phyloP scores from a whole-genome alignment of 2,797 vertebrate species.

The Kryptopterus vitreolus region DNA sequence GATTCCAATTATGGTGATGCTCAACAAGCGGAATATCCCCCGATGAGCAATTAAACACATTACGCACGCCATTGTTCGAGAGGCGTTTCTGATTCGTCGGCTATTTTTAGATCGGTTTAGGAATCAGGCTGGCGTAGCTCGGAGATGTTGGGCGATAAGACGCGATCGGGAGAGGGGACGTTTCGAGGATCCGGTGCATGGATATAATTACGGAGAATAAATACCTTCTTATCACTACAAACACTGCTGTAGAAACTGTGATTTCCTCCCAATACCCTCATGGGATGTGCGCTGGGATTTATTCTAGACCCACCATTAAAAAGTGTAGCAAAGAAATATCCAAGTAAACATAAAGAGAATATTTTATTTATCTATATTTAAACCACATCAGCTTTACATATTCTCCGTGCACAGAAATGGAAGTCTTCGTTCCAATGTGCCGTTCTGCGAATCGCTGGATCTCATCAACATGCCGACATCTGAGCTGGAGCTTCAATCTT shows the following conservation, averaged over 20 bases:
- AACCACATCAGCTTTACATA: too few species aligned
- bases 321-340: not conserved
- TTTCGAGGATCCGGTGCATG: too few species aligned
- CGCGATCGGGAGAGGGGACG: not conserved
- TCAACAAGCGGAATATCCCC: conserved; percentile 26
- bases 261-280: not conserved
- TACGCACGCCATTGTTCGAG: not conserved
- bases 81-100: not conserved
- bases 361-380: too few species aligned
- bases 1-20: conserved; percentile 28
- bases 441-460: too few species aligned
- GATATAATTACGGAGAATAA: not conserved
- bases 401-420: too few species aligned
- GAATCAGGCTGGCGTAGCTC: not conserved
- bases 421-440: too few species aligned
- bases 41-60: conserved; percentile 34
- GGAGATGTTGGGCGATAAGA: not conserved
- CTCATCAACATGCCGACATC: too few species aligned
- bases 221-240: not conserved
- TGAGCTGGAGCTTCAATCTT: too few species aligned
- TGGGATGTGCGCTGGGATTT: not conserved
- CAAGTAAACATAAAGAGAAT: too few species aligned
- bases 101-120: not conserved
- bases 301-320: too few species aligned
- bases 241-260: not conserved